Evolutionary conservation across 1,140 invertebrate species (phyloP), one percentile per base, ranked within the genome.

Genomic region (Monomorium pharaonis): DNA sequence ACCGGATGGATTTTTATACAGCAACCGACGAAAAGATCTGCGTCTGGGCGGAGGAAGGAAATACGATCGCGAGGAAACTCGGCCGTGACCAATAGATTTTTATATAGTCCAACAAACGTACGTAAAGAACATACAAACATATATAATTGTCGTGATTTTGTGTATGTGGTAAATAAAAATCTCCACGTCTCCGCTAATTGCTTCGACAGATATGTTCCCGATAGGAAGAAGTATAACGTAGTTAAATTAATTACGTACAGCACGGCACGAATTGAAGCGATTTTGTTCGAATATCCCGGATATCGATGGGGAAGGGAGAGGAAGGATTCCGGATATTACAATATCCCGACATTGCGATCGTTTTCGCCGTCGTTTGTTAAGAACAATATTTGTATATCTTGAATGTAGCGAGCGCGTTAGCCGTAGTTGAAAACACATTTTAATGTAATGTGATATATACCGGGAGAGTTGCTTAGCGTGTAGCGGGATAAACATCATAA

Each of bases 401-500:
- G 51, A 58, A n/a, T 27, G 27, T n/a, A 58, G 37, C 24, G 37
- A 47, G 27, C 60, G 27, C 54, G 67, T 56, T 67, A 30, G 65
- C 49, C 51, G 14, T 72, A 83, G 67, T 74, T 74, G 42, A 83
- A n/a, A 72, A 74, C 51, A 56, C 30, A 58, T 83, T 83, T 83
- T 83, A 74, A 74, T 72, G 67, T 83, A 83, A 83, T 51, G 37
- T 58, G 67, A 83, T 58, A 47, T 47, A 74, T 47, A 58, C 33
- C 24, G 51, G 67, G 3, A 24, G 49, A 83, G 67, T 83, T 83
- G 67, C 51, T 83, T 83, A 83, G 78, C 65, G 65, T 72, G 67
- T 70, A 70, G 65, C 49, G 78, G 37, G 67, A 83, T 83, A 83
- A 83, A 83, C 67, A 74, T 83, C 54, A 83, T 83, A 83, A 83